These are phyloP conservation scores for Drosophila trapezifrons DNA, from an alignment of 1,140 invertebrate genomes.

Conservation along the genomic window DNA sequence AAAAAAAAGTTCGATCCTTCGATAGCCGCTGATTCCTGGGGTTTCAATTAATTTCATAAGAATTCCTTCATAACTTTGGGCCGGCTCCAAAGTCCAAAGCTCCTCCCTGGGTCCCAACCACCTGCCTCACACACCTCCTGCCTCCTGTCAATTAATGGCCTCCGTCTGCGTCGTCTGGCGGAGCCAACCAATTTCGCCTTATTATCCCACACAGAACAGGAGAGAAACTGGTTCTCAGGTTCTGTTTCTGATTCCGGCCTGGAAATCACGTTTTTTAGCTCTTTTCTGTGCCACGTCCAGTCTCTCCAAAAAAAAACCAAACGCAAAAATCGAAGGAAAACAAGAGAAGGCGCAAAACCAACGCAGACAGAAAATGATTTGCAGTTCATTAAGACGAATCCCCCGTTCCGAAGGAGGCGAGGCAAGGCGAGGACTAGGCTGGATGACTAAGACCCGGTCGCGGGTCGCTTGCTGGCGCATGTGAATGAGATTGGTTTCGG, in stretches of 20 bases:
- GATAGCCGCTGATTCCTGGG: neutral
- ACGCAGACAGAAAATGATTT: conserved; percentile 76
- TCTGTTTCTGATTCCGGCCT: conserved; percentile 48
- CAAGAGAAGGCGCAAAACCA: conserved; percentile 42
- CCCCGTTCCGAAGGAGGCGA: conserved; percentile 42
- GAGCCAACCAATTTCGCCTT: conserved; percentile 64
- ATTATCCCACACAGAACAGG: conserved; percentile 68
- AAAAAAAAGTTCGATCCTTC: conserved; percentile 21
- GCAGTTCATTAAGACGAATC: conserved; percentile 74
- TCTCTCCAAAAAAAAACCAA: conserved; percentile 25
- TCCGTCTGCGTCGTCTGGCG: conserved; percentile 25
- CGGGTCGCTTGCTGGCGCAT: conserved; percentile 10
- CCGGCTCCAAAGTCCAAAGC: conserved; percentile 39
- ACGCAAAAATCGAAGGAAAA: conserved; percentile 6
- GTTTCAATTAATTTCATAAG: conserved; percentile 43
- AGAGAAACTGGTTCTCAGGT: conserved; percentile 42
- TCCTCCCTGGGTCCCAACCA: conserved; percentile 22
- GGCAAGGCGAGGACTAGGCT: conserved; percentile 47
- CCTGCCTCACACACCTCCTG: conserved; percentile 48
- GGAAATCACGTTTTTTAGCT: conserved; percentile 46
- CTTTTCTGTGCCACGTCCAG: conserved; percentile 43
- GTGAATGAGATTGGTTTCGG: conserved; percentile 65
- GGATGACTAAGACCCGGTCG: conserved; percentile 63
- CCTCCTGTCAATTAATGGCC: conserved; percentile 61
- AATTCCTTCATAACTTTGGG: conserved; percentile 16